Conservation (phyloP, 2,113 vertebrate species). For the Lepus europaeus region DNA sequence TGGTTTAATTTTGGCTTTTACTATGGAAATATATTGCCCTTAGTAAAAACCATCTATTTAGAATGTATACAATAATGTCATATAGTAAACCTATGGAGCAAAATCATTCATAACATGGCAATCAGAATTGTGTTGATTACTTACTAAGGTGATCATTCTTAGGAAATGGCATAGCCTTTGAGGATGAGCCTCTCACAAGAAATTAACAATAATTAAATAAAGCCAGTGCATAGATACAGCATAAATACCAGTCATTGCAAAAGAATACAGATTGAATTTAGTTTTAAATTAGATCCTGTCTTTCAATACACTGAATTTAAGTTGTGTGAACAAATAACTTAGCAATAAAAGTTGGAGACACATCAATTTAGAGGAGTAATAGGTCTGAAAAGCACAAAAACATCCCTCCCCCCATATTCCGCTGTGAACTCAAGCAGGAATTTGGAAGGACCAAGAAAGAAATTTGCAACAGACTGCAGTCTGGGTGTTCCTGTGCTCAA, state of each 20-base stretch:
- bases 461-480: not conserved
- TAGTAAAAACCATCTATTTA: not conserved
- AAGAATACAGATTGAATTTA: not conserved
- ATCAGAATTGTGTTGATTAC: constrained; percentile 73
- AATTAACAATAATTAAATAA: constrained; percentile 73
- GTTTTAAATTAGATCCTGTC: constrained; percentile 27
- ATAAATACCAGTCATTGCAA: constrained; percentile 28
- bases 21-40: not conserved
- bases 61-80: constrained; percentile 5
- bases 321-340: constrained; percentile 29
- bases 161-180: not conserved
- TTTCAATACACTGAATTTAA: constrained; percentile 18
- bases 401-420: not conserved
- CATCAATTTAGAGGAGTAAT: not conserved
- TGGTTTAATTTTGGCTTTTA: constrained; percentile 38
- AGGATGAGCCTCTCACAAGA: constrained; percentile 56
- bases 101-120: constrained; percentile 74
- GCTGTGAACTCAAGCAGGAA: not conserved
- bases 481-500: constrained; percentile 11
- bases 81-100: constrained; percentile 77
- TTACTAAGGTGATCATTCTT: constrained; percentile 71
- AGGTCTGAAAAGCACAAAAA: not conserved
- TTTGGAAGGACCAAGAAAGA: constrained; percentile 9
- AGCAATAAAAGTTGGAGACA: constrained; percentile 4
- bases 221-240: not conserved